Conservation (phyloP, 2,113 vertebrate genomes). For the Mormoops blainvillei region DNA sequence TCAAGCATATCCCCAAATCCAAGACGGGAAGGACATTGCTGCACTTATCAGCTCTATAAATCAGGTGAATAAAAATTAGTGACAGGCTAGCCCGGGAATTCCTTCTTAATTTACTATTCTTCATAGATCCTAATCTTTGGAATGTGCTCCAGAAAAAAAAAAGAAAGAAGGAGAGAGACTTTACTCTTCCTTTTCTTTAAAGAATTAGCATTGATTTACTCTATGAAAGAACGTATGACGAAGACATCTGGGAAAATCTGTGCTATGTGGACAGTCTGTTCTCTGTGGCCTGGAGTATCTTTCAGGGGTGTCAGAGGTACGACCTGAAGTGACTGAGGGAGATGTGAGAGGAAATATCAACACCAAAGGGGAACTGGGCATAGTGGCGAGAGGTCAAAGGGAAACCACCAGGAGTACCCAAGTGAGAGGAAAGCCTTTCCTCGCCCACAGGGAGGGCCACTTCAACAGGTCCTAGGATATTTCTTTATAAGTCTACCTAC, state of each 20-base stretch:
- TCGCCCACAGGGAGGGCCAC: not conserved
- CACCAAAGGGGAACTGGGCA: not conserved
- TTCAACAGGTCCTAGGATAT: not conserved
- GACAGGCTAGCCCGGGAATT: not conserved
- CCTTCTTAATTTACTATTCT: slow-evolving; percentile 5
- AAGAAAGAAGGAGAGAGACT: not conserved
- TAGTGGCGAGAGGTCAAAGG: not conserved
- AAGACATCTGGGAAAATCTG: not conserved
- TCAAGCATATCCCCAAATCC: not conserved
- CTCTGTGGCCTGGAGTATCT: not conserved
- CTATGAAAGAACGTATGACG: not conserved
- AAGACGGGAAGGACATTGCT: not conserved
- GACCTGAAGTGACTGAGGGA: not conserved
- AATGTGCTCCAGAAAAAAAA: not conserved
- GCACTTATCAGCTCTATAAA: slow-evolving; percentile 41
- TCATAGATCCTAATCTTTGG: slow-evolving; percentile 52
- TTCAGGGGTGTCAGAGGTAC: not conserved
- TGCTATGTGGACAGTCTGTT: not conserved
- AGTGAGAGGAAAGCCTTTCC: not conserved
- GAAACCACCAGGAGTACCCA: not conserved
- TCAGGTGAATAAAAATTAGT: slow-evolving; percentile 51
- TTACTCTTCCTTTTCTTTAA: not conserved
- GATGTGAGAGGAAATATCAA: not conserved
- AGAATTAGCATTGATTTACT: slow-evolving; percentile 35
- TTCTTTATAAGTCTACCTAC: not conserved